Conservation (phyloP, 2,797 vertebrate species). For the Gymnothorax reevesii region DNA sequence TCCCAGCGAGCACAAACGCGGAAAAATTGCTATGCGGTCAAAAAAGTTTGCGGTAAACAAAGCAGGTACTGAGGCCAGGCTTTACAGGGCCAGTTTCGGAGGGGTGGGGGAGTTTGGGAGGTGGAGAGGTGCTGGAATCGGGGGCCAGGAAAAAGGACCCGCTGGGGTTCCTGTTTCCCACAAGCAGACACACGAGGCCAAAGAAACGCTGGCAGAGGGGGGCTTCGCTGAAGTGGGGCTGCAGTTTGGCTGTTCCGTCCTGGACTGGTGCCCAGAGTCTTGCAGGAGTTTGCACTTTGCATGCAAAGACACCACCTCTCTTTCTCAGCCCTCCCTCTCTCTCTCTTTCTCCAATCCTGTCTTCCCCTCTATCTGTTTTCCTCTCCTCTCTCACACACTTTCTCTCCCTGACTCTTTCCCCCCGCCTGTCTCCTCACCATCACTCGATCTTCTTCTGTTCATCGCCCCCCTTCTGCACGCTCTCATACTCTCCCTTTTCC, state of each 20-base stretch:
- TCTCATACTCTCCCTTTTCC: no score
- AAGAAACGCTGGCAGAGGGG: neutral
- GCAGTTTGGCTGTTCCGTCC: neutral
- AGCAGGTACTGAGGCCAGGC: neutral
- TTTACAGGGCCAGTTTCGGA: neutral
- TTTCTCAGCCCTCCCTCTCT: neutral
- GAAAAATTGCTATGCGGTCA: conserved; percentile 48
- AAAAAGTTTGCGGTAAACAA: conserved; percentile 53
- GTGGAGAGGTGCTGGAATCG: neutral
- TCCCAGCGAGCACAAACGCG: conserved; percentile 55
- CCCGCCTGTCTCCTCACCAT: no score
- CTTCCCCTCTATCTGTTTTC: neutral
- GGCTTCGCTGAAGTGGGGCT: neutral
- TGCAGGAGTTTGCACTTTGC: neutral
- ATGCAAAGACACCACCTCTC: neutral
- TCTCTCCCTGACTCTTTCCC: no score
- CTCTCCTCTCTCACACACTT: neutral
- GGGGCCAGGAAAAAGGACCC: neutral
- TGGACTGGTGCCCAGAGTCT: conserved; percentile 5
- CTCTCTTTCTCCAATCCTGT: neutral
- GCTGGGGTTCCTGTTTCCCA: neutral
- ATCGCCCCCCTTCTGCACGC: no score
- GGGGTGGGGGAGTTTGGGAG: neutral
- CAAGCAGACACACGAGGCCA: neutral
- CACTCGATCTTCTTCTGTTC: no score